phyloP scores from a whole-genome alignment of 2,888 invertebrate genomes.

The Thysanoteuthis rhombus region DNA sequence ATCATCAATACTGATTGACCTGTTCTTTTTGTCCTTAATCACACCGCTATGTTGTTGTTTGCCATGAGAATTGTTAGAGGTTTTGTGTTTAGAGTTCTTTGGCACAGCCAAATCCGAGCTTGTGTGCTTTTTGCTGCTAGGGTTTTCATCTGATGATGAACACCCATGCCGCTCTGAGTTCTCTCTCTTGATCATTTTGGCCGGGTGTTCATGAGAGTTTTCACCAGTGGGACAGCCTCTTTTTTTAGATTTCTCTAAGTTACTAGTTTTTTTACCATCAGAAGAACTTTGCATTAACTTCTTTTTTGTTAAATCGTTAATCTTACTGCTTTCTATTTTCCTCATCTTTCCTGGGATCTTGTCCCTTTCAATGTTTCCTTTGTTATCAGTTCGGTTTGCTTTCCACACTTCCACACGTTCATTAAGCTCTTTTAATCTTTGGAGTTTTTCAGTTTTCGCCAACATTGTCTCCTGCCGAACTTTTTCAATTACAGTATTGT shows the following conservation, averaged over 20 bases:
- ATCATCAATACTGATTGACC: neutral
- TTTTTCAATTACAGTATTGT: neutral
- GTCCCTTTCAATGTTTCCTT: neutral
- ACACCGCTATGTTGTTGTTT: neutral
- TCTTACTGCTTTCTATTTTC: neutral
- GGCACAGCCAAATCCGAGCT: neutral
- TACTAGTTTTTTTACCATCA: neutral
- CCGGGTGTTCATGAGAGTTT: neutral
- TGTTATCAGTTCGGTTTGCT: neutral
- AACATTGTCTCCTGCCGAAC: neutral
- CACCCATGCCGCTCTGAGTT: neutral
- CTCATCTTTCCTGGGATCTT: neutral
- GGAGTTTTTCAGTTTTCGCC: neutral
- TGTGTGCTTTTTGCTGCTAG: neutral
- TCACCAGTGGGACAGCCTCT: neutral
- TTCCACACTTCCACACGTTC: neutral
- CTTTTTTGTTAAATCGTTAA: neutral
- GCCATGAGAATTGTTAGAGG: neutral
- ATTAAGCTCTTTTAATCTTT: neutral
- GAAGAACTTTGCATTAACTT: neutral
- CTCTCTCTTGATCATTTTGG: neutral
- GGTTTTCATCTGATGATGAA: constrained; percentile 15
- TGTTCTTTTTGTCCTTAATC: constrained; percentile 2
- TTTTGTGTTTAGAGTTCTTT: neutral
- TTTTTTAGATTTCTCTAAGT: neutral